These are phyloP conservation scores for Boloria selene DNA, from an alignment of 2,888 invertebrate species.

Conservation along the genomic window DNA sequence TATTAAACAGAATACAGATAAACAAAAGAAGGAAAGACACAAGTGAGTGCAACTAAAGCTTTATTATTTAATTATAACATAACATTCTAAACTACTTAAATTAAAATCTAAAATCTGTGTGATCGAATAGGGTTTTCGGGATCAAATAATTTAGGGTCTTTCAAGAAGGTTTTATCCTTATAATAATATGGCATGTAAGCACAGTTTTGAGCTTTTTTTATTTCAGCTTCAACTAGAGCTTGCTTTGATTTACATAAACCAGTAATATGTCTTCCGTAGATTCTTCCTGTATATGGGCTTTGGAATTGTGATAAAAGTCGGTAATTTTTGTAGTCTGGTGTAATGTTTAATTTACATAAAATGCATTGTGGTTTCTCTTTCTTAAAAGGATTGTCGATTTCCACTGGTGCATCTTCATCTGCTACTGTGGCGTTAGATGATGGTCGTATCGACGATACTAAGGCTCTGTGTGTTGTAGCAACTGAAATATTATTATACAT, in stretches of 20 bases:
- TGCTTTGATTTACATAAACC: conserved; percentile 95
- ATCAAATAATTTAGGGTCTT: conserved; percentile 95
- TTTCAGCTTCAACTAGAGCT: conserved; percentile 86
- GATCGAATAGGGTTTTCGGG: conserved; percentile 91
- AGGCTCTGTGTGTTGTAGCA: conserved; percentile 48
- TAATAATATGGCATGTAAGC: conserved; percentile 92
- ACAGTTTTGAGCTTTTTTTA: conserved; percentile 87
- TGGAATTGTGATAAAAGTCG: conserved; percentile 96
- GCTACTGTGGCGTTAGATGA: conserved; percentile 48
- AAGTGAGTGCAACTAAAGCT: neutral
- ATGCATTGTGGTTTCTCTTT: conserved; percentile 89
- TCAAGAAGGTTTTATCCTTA: conserved; percentile 90
- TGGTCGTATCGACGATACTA: conserved; percentile 48
- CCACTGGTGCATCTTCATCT: conserved; percentile 71
- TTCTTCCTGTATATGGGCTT: conserved; percentile 95
- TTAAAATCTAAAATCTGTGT: conserved; percentile 85
- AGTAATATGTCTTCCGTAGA: conserved; percentile 96
- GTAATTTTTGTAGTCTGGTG: conserved; percentile 94
- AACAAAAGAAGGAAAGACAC: neutral
- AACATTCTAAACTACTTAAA: conserved; percentile 20
- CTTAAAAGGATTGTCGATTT: conserved; percentile 91
- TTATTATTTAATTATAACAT: conserved; percentile 5
- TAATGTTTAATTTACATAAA: conserved; percentile 91
- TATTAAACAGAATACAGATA: neutral
- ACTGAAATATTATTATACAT: conserved; percentile 51